These are phyloP conservation scores for Phaonia tiefii DNA, from an alignment of 2,888 invertebrate species.

Conservation along the genomic window DNA sequence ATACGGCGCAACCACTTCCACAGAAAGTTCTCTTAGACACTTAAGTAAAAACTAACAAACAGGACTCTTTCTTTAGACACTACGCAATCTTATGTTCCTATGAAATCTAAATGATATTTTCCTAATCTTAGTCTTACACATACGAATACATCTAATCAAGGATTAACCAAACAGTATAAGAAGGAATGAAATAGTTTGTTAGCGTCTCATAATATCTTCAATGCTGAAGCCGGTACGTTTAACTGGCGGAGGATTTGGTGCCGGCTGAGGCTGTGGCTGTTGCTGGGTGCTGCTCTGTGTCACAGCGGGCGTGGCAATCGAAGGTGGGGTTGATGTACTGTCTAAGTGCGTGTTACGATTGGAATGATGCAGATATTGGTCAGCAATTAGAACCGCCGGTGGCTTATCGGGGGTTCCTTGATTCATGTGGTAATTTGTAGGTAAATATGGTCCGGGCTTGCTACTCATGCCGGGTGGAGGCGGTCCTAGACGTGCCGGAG, in stretches of 20 bases:
- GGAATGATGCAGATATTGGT: slow-evolving; percentile 73
- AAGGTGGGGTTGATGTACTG: slow-evolving; percentile 74
- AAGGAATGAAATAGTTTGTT: too few relatives aligned
- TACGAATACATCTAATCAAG: too few relatives aligned
- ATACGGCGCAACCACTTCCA: too few relatives aligned
- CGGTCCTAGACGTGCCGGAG: slow-evolving; percentile 60
- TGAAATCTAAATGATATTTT: not conserved
- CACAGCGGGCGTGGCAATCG: slow-evolving; percentile 69
- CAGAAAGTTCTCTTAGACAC: too few relatives aligned
- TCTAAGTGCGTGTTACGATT: slow-evolving; percentile 51
- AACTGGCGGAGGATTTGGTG: slow-evolving; percentile 80
- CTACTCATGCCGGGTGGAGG: slow-evolving; percentile 72
- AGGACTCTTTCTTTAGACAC: slow-evolving; percentile 8
- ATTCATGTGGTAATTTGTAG: slow-evolving; percentile 53
- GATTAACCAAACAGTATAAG: too few relatives aligned
- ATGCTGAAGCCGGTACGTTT: slow-evolving; percentile 93
- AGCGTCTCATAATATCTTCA: slow-evolving; percentile 94
- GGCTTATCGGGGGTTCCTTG: slow-evolving; percentile 44
- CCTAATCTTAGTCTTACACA: not conserved
- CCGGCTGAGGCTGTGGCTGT: slow-evolving; percentile 76
- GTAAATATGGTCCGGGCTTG: slow-evolving; percentile 73
- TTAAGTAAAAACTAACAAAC: too few relatives aligned
- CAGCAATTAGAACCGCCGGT: slow-evolving; percentile 9
- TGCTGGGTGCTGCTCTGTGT: slow-evolving; percentile 26
- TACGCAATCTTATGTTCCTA: not conserved